Evolutionary conservation across 2,888 invertebrate species (phyloP).

Genomic region (Pterostichus niger): DNA sequence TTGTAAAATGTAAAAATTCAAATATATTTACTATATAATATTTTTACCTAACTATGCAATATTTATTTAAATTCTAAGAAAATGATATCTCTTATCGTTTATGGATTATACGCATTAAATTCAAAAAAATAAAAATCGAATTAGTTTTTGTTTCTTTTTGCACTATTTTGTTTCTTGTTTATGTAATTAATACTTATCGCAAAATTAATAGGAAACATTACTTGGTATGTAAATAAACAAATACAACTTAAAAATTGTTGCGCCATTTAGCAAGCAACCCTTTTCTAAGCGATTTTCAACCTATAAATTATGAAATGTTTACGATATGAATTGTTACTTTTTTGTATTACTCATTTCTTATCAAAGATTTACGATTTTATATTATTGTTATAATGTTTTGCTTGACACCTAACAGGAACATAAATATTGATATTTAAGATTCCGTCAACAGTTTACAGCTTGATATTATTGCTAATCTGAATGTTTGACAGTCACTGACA

Average conservation of each 20-base stretch:
- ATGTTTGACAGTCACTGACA: constrained; percentile 36
- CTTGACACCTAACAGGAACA: constrained; percentile 36
- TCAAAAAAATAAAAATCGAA: constrained; percentile 31
- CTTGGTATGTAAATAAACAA: constrained; percentile 33
- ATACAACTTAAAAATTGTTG: constrained; percentile 22
- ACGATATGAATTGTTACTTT: constrained; percentile 20
- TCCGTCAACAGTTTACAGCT: background rate
- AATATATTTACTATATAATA: constrained; percentile 10
- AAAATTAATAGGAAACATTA: constrained; percentile 11
- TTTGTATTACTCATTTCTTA: constrained; percentile 34
- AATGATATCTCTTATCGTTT: constrained; percentile 25
- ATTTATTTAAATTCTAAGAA: constrained; percentile 39
- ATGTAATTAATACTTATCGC: constrained; percentile 44
- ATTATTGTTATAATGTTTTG: constrained; percentile 39
- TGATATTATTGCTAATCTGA: constrained; percentile 29
- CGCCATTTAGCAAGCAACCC: constrained; percentile 15
- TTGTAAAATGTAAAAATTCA: background rate
- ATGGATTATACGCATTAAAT: constrained; percentile 35
- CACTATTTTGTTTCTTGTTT: constrained; percentile 36
- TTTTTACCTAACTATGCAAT: constrained; percentile 35
- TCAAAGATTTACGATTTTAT: constrained; percentile 35
- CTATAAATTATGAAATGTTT: constrained; percentile 18
- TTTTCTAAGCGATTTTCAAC: background rate
- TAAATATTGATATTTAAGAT: constrained; percentile 23
- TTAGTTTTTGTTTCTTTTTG: constrained; percentile 29